phyloP scores from a whole-genome alignment of 2,113 vertebrate species.

The Galeopterus variegatus region DNA sequence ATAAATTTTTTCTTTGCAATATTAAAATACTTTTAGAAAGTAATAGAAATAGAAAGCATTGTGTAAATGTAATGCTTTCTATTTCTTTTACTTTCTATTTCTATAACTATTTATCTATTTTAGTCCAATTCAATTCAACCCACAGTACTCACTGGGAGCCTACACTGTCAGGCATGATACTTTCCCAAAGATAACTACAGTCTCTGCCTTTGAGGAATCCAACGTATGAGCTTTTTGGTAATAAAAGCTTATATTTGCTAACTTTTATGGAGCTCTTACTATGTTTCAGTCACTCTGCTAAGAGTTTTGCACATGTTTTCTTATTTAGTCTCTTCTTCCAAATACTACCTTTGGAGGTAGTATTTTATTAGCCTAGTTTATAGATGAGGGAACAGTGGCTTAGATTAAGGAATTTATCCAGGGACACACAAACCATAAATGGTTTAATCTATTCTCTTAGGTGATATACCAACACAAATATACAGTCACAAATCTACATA shows the following conservation, averaged over 20 bases:
- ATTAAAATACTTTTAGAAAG: constrained; percentile 38
- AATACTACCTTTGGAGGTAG: background rate
- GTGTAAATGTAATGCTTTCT: background rate
- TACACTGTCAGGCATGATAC: background rate
- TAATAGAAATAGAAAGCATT: background rate
- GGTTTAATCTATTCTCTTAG: background rate
- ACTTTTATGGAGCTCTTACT: constrained; percentile 19
- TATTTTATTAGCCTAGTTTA: background rate
- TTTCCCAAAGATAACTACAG: background rate
- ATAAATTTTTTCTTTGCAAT: background rate
- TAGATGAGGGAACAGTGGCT: background rate
- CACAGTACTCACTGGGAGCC: background rate
- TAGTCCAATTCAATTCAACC: background rate
- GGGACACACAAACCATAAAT: background rate
- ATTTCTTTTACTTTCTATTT: too few species aligned
- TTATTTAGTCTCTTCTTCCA: background rate
- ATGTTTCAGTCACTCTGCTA: background rate
- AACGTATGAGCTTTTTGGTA: background rate
- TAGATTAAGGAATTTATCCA: constrained; percentile 33
- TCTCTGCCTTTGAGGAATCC: background rate
- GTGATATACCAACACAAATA: background rate
- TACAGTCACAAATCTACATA: background rate
- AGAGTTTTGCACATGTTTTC: background rate
- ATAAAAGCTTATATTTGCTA: background rate
- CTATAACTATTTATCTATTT: background rate